Evolutionary conservation across 2,113 vertebrate species (phyloP), one percentile per base, ranked within the genome.

Genomic region (Pholis gunnellus): DNA sequence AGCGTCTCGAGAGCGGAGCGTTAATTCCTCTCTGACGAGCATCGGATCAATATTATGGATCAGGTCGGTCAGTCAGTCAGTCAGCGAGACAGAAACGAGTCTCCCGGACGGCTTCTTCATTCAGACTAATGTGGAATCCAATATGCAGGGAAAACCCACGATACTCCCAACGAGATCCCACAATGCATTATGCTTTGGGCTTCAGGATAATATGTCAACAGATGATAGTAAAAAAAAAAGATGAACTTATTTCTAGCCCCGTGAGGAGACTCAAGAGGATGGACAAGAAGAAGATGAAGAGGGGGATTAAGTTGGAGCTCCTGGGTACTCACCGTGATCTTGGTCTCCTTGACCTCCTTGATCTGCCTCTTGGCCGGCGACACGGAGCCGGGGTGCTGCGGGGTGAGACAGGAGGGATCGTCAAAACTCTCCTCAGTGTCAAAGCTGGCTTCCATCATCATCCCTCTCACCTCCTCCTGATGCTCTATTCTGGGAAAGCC

Each of bases 371-470:
- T 96, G 90, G 96, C 93, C 17, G 96, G 96, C 0, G 97, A 97
- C 0, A 95, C 93, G 27, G 96, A 95, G 77, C 97, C 96, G n/a
- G 96, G 96, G 84, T 96, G 96, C 96, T 98, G 97, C 34, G 92
- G 94, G 93, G 96, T 93, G 75, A 97, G 95, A 94, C 93, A 95
- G 92, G 95, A 96, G 44, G 94, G 94, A 88, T 96, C 95, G 3
- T 96, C 96, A 95, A 96, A 96, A 92, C 96, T 96, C 93, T 94
- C 95, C 93, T 97, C 96, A 70, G 95, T 95, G 88, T 95, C 95
- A 88, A 95, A 96, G 94, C 93, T 95, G 78, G 89, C 88, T 79
- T 95, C 93, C 92, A 94, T 95, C 90, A 90, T 94, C 85, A 72
- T 91, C 89, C 79, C 86, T 84, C 89, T 84, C 87, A 69, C 88